Conservation (phyloP, 2,113 vertebrate genomes). For the Litocranius walleri region DNA sequence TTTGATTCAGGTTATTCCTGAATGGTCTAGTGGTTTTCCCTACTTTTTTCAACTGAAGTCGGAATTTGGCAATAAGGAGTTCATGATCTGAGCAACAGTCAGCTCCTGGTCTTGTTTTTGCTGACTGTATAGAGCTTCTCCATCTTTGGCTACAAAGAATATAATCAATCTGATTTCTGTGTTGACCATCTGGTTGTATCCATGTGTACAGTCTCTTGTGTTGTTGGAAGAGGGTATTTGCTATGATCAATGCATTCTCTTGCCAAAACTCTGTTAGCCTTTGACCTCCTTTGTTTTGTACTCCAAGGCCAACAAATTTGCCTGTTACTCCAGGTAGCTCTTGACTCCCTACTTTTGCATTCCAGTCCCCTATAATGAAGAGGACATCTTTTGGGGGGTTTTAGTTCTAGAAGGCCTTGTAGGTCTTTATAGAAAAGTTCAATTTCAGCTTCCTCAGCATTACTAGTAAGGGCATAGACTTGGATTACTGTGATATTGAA, state of each 20-base stretch:
- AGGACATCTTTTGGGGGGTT: background rate
- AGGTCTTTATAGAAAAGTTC: background rate
- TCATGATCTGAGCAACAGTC: background rate
- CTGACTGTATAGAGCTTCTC: background rate
- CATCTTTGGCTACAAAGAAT: background rate
- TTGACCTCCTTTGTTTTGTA: background rate
- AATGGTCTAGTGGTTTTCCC: background rate
- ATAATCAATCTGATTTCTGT: background rate
- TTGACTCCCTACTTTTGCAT: background rate
- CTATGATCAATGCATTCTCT: background rate
- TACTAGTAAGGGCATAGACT: background rate
- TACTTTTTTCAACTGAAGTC: background rate
- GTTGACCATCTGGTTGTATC: background rate
- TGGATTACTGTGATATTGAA: background rate
- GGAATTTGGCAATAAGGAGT: background rate
- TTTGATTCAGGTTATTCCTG: background rate
- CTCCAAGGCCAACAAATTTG: background rate
- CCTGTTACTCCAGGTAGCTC: background rate
- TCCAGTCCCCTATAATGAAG: background rate
- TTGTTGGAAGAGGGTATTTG: background rate
- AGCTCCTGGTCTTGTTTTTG: background rate
- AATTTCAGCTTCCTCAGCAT: background rate
- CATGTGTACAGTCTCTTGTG: background rate
- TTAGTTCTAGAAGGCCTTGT: background rate
- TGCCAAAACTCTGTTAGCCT: background rate